These are phyloP conservation scores for Pipra filicauda DNA, from an alignment of 2,113 vertebrate species.

Conservation along the genomic window DNA sequence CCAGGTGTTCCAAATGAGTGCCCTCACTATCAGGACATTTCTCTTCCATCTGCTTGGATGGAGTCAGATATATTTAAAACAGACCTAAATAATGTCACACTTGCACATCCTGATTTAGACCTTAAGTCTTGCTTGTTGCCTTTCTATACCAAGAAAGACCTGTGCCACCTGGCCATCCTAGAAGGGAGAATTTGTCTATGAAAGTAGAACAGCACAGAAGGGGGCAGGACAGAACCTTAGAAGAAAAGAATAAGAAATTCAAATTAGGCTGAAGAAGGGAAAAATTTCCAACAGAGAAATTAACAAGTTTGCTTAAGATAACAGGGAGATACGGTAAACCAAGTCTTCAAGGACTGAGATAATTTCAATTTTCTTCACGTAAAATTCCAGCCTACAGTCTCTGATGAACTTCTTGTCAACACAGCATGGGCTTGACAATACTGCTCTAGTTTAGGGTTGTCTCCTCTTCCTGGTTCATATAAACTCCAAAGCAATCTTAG, in stretches of 20 bases:
- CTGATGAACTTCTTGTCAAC: conserved; percentile 4
- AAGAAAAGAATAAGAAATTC: not conserved
- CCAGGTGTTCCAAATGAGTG: not conserved
- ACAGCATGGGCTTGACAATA: not conserved
- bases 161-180: not conserved
- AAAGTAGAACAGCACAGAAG: not conserved
- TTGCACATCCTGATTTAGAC: not conserved
- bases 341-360: not conserved
- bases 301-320: not conserved
- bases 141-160: not conserved
- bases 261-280: not conserved
- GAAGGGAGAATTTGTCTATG: not conserved
- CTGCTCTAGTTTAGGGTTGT: not conserved
- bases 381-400: conserved; percentile 1
- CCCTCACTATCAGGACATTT: not conserved
- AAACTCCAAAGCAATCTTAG: not conserved
- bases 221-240: not conserved
- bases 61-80: not conserved
- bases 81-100: not conserved
- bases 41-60: not conserved
- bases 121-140: not conserved
- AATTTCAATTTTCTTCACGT: conserved; percentile 16
- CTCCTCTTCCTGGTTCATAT: not conserved
- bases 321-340: not conserved
- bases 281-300: not conserved